Percentiles rank a stretch among this genome's conserved stretches.
These are phyloP conservation scores for Trichopoda pennipes DNA, from an alignment of 2,888 invertebrate species.

Conservation along the genomic window DNA sequence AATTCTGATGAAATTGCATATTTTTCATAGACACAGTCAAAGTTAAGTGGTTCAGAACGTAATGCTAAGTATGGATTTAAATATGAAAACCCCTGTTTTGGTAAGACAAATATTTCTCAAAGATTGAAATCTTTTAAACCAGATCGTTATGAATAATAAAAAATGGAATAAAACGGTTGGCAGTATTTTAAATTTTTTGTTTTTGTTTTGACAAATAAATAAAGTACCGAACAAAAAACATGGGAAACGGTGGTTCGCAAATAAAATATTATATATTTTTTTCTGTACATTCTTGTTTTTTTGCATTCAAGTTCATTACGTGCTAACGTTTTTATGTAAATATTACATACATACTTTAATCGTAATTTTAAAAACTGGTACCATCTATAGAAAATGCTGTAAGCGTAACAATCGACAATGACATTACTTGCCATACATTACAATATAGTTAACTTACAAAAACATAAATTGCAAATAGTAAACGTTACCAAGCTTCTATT, in stretches of 20 bases:
- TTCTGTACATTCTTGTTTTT: background rate
- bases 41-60: too few species aligned
- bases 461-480: conserved; percentile 11
- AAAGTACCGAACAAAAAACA: background rate
- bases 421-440: background rate
- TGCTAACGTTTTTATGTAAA: background rate
- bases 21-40: too few species aligned
- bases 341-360: background rate
- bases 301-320: background rate
- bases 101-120: background rate
- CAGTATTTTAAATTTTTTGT: conserved; percentile 17
- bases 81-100: too few species aligned
- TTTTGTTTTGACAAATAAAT: background rate
- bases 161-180: conserved; percentile 22
- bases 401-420: conserved; percentile 16
- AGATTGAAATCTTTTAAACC: conserved; percentile 27
- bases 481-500: background rate
- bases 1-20: too few species aligned
- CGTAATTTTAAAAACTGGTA: background rate
- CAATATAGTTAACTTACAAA: background rate
- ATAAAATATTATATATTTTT: background rate
- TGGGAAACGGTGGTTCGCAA: background rate
- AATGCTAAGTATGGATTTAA: too few species aligned
- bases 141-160: background rate
- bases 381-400: conserved; percentile 17